A percentile compares a stretch with the other conserved stretches of the same genome.
Conservation (phyloP, 2,113 vertebrate genomes). For the Gnathonemus longibarbis region DNA sequence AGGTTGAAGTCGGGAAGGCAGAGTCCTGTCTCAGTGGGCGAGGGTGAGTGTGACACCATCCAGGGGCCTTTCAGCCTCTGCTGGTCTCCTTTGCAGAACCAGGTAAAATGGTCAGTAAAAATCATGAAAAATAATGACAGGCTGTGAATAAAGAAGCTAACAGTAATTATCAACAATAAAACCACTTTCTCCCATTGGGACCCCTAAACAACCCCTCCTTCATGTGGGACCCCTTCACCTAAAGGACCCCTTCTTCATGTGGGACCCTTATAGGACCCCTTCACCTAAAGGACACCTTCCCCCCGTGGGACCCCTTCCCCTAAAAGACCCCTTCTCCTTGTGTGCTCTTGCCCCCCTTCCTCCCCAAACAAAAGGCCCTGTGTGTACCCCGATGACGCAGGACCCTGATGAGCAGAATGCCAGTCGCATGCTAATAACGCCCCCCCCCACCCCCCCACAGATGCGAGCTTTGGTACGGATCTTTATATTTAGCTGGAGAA, state of each 20-base stretch:
- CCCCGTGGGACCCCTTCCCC: background rate
- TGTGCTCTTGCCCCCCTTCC: background rate
- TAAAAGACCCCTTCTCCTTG: background rate
- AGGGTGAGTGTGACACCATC: background rate
- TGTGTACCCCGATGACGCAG: constrained; percentile 28
- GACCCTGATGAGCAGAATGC: constrained; percentile 22
- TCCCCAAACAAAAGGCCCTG: constrained; percentile 15
- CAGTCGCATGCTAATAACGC: background rate
- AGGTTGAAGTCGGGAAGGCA: background rate
- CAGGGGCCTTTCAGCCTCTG: background rate
- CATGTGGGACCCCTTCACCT: background rate
- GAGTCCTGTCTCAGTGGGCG: background rate
- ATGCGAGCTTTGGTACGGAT: background rate
- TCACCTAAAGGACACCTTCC: background rate
- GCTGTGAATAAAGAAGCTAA: background rate
- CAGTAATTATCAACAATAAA: background rate
- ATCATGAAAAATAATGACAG: background rate
- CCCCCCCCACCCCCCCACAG: background rate
- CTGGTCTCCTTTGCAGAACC: background rate
- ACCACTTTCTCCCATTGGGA: background rate
- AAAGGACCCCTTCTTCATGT: background rate
- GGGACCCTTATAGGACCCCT: background rate
- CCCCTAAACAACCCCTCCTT: background rate
- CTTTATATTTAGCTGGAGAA: background rate
- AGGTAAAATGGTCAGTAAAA: background rate